Conservation (phyloP, 2,888 invertebrate genomes). For the Drosophila rellima region DNA sequence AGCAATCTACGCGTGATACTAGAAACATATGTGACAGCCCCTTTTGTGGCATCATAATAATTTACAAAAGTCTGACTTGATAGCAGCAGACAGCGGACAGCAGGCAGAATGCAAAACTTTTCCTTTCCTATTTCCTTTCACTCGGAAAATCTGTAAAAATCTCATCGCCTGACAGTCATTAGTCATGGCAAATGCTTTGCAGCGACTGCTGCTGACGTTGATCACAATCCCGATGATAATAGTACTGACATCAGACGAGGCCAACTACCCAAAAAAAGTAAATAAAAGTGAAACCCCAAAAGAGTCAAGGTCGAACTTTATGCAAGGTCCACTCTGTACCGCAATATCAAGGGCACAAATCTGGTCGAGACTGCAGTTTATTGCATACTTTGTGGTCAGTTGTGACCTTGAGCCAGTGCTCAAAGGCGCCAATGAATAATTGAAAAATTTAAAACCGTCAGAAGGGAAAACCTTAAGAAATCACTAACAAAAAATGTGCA, state of each 20-base stretch:
- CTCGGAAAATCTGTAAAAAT: conserved; percentile 23
- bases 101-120: conserved; percentile 32
- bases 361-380: conserved; percentile 49
- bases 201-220: conserved; percentile 32
- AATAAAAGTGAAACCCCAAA: conserved; percentile 8
- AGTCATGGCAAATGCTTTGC: conserved; percentile 59
- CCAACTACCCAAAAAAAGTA: not conserved
- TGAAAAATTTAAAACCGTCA: conserved; percentile 25
- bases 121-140: conserved; percentile 8
- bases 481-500: not conserved
- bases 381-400: conserved; percentile 56
- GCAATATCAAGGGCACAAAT: conserved; percentile 45
- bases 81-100: conserved; percentile 3
- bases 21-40: conserved; percentile 43
- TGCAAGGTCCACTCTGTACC: conserved; percentile 22
- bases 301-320: conserved; percentile 44
- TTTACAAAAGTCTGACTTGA: conserved; percentile 42
- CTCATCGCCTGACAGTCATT: conserved; percentile 71
- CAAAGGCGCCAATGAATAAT: conserved; percentile 50
- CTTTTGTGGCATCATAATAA: conserved; percentile 33
- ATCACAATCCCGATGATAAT: conserved; percentile 18
- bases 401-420: conserved; percentile 44
- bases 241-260: conserved; percentile 34
- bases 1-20: conserved; percentile 18
- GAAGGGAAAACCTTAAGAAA: conserved; percentile 4